These are phyloP conservation scores for Aspidiotus rigidus DNA, from an alignment of 2,888 invertebrate genomes.

Conservation along the genomic window DNA sequence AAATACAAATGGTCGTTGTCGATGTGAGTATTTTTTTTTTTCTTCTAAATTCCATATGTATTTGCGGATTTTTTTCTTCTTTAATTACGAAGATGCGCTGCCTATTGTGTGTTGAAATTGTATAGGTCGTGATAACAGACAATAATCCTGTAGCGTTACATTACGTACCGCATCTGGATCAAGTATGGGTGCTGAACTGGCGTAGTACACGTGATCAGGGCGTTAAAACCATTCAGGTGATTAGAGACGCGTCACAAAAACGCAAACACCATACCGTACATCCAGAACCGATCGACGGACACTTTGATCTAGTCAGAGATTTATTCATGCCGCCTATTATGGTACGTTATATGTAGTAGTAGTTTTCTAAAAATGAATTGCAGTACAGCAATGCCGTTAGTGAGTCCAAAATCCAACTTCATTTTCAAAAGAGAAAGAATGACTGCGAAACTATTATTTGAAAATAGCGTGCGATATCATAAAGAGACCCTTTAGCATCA, in stretches of 20 bases:
- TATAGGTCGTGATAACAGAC: constrained; percentile 59
- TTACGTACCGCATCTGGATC: constrained; percentile 61
- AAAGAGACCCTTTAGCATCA: too few relatives aligned
- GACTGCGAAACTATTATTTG: too few relatives aligned
- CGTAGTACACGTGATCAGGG: constrained; percentile 51
- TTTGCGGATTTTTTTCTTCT: background rate
- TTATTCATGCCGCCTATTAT: constrained; percentile 54
- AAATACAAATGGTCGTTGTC: constrained; percentile 60
- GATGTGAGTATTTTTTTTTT: constrained; percentile 48
- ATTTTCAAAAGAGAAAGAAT: too few relatives aligned
- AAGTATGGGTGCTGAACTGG: constrained; percentile 67
- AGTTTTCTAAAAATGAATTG: too few relatives aligned
- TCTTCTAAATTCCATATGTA: background rate
- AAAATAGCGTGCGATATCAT: too few relatives aligned
- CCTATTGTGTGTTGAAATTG: constrained; percentile 4
- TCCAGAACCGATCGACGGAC: constrained; percentile 64
- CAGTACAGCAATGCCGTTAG: too few relatives aligned
- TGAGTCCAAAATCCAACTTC: too few relatives aligned
- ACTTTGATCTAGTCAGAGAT: constrained; percentile 60
- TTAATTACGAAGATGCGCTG: background rate
- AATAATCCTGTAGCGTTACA: constrained; percentile 60
- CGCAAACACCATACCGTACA: constrained; percentile 62
- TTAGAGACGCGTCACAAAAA: constrained; percentile 61
- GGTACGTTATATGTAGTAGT: constrained; percentile 41
- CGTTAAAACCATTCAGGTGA: constrained; percentile 60